Percentiles rank a stretch among this genome's conserved stretches.
Evolutionary conservation across 2,797 vertebrate species (phyloP).

Genomic region (Myoxocephalus aenaeus): DNA sequence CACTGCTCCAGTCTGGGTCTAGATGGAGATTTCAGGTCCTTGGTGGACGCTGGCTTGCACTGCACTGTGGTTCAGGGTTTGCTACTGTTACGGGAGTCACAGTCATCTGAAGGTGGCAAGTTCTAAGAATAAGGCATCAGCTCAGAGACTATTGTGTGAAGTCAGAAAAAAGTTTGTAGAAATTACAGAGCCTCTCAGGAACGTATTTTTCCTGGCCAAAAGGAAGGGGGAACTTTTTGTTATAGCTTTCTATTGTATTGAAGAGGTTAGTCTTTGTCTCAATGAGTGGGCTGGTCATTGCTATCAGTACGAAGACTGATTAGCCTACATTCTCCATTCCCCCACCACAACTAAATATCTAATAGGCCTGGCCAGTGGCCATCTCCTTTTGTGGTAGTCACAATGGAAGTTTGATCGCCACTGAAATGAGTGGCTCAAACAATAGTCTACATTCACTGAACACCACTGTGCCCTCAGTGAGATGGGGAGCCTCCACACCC

Average conservation of each 20-base stretch:
- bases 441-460: conserved; percentile 77
- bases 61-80: conserved; percentile 31
- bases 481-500: conserved; percentile 64
- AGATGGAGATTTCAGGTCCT: conserved; percentile 45
- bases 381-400: conserved; percentile 78
- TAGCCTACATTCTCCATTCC: conserved; percentile 71
- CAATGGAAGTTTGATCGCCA: conserved; percentile 82
- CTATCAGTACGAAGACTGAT: conserved; percentile 83
- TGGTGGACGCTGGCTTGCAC: conserved; percentile 19
- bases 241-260: conserved; percentile 68
- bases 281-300: conserved; percentile 71
- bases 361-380: conserved; percentile 72
- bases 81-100: conserved; percentile 39
- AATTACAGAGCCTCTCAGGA: conserved; percentile 47
- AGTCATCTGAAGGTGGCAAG: conserved; percentile 68
- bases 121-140: conserved; percentile 60
- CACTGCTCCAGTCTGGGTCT: conserved; percentile 50
- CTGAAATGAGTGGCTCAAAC: conserved; percentile 78
- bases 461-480: conserved; percentile 49
- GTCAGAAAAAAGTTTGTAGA: conserved; percentile 52
- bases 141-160: conserved; percentile 32
- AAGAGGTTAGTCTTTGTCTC: conserved; percentile 72
- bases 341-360: conserved; percentile 77
- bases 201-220: conserved; percentile 45
- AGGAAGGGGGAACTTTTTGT: conserved; percentile 70